A percentile compares a stretch with the other conserved stretches of the same genome.
Conservation (phyloP, 2,797 vertebrate genomes). For the Dallia pectoralis region DNA sequence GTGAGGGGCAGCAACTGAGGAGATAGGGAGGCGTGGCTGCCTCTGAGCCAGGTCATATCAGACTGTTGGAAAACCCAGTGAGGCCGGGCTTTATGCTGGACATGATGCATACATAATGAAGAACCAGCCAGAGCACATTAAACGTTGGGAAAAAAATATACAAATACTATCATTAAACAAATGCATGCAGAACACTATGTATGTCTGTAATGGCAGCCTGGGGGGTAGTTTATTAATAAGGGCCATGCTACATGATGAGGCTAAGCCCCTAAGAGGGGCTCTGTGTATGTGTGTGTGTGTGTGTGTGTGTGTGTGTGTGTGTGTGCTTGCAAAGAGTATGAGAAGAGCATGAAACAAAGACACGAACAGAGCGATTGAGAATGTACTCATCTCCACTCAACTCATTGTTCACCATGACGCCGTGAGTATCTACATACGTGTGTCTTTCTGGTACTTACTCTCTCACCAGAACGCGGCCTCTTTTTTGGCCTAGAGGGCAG, state of each 20-base stretch:
- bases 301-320: neutral
- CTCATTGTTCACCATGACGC: neutral
- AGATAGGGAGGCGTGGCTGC: slow-evolving; percentile 29
- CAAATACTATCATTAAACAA: slow-evolving; percentile 24
- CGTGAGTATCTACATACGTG: neutral
- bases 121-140: slow-evolving; percentile 29
- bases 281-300: slow-evolving; percentile 56
- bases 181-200: slow-evolving; percentile 62
- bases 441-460: slow-evolving; percentile 71
- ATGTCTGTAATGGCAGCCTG: slow-evolving; percentile 67
- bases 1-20: neutral
- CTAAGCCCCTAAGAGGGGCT: slow-evolving; percentile 49
- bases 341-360: slow-evolving; percentile 13
- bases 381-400: neutral
- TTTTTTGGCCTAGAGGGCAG: slow-evolving; percentile 91
- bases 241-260: slow-evolving; percentile 61
- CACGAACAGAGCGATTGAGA: slow-evolving; percentile 17
- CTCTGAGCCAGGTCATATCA: slow-evolving; percentile 68
- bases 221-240: slow-evolving; percentile 75
- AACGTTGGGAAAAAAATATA: slow-evolving; percentile 35
- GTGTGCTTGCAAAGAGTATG: slow-evolving; percentile 2
- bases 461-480: slow-evolving; percentile 90
- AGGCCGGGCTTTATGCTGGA: slow-evolving; percentile 53
- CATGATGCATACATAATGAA: slow-evolving; percentile 70
- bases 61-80: slow-evolving; percentile 52